Evolutionary conservation across 2,797 vertebrate genomes (phyloP), one percentile per base, ranked within the genome.

Genomic region (Amblyraja radiata): DNA sequence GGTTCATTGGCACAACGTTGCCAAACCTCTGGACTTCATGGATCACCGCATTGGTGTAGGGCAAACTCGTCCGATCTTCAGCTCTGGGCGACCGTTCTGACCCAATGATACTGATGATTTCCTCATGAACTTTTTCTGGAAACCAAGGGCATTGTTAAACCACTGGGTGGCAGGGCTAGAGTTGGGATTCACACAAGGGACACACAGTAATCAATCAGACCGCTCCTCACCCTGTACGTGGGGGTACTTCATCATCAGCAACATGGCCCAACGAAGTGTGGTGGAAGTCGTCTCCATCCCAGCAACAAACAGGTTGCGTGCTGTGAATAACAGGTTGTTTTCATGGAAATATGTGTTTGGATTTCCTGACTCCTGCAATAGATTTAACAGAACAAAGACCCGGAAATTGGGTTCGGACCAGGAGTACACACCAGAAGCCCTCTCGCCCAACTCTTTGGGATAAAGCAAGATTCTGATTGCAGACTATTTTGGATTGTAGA

Each of bases 21-120:
- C 10, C 25, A 86, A 86, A 86, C 39, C 83, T 86, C 83, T 86
- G 83, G 13, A 63, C 61, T 86, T 86, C 83, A 13, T 86, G 83
- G 54, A 86, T 83, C 80, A 58, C 80, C 11, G 80, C 80, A 10
- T 83, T n/a, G 18, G 46, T 71, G 63, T 73, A 92, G 0, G 90
- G n/a, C 90, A 92, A 28, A 28, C 3, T 0, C 11, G 25, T 71
- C 46, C 63, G 9, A 28, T 93, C 68, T 32, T 32, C 28, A 28
- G 7, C 14, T 54, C 32, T 74, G 1, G 91, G 91, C 11, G 6
- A 61, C 36, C 68, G 91, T 8, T 93, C 91, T 1, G 68, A 76
- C 39, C 91, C 91, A 74, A 93, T 61, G 18, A 93, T 68, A 8
- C 1, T 39, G 68, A 14, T 61, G 36, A 93, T 93, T 78, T 93